Conservation (phyloP, 37 sponge, comb jelly and placozoan species). For the Diacarnus erythraeanus region DNA sequence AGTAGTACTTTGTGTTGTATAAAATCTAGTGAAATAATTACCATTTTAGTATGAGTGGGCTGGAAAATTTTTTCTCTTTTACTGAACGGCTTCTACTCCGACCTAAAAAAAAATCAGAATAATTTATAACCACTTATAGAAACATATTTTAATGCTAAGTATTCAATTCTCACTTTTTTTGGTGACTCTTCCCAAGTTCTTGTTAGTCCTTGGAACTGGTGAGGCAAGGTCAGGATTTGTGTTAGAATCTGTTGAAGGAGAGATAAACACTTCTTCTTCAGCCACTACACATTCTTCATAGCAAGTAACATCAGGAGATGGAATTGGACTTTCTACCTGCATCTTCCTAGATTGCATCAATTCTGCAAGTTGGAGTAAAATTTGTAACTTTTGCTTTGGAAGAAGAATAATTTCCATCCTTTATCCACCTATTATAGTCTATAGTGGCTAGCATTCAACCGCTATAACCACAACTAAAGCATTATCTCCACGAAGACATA, state of each 20-base stretch:
- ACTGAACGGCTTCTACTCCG: constrained; percentile 34
- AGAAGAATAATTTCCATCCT: background rate
- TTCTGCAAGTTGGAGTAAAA: too few relatives aligned
- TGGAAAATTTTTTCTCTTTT: constrained; percentile 37
- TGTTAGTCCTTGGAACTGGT: background rate
- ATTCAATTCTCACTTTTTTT: constrained; percentile 24
- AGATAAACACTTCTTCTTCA: background rate
- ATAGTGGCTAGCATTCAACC: too few relatives aligned
- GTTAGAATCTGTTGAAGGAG: background rate
- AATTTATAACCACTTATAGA: background rate
- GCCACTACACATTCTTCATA: constrained; percentile 40
- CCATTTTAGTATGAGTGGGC: constrained; percentile 57
- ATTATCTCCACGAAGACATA: too few relatives aligned
- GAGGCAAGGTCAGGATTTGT: background rate
- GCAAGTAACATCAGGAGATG: constrained; percentile 27
- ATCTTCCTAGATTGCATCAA: too few relatives aligned
- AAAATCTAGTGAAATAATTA: background rate
- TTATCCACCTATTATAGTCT: background rate
- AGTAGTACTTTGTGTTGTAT: background rate
- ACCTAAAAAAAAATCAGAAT: constrained; percentile 10
- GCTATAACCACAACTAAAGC: too few relatives aligned
- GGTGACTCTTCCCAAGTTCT: constrained; percentile 17
- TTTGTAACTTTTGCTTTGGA: background rate
- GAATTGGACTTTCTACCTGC: constrained; percentile 5
- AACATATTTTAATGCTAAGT: background rate